Percentiles rank a stretch among this genome's conserved stretches.
These are phyloP conservation scores for Brachynemurus nebulosus DNA, from an alignment of 2,888 invertebrate genomes.

Conservation along the genomic window DNA sequence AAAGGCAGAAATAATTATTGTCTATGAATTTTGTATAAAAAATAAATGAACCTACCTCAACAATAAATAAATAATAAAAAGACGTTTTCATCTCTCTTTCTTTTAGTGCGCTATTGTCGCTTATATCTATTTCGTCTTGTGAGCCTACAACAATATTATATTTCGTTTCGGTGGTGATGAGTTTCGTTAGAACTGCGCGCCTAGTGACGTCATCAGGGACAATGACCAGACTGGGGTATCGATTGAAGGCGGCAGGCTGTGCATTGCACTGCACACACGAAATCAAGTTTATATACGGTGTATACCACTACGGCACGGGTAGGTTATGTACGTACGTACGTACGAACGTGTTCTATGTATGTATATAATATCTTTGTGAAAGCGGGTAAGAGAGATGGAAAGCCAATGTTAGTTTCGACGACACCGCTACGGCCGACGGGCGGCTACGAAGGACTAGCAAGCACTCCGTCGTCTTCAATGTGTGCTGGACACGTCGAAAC, in stretches of 20 bases:
- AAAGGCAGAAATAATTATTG: too few relatives aligned
- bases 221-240: conserved; percentile 27
- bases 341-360: not conserved
- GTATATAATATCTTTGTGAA: not conserved
- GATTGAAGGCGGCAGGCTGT: conserved; percentile 20
- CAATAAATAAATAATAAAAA: too few relatives aligned
- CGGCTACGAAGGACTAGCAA: not conserved
- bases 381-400: not conserved
- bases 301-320: too few relatives aligned
- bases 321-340: too few relatives aligned
- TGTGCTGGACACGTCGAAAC: conserved; percentile 5
- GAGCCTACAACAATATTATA: too few relatives aligned
- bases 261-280: not conserved
- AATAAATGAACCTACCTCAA: too few relatives aligned
- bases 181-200: conserved; percentile 1
- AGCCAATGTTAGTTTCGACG: not conserved
- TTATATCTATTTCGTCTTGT: too few relatives aligned
- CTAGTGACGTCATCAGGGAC: conserved; percentile 25
- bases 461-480: not conserved
- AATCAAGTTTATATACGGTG: too few relatives aligned
- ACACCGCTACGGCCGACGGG: not conserved
- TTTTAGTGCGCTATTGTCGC: too few relatives aligned
- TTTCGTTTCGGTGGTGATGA: too few relatives aligned
- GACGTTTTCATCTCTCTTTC: too few relatives aligned
- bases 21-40: too few relatives aligned